Evolutionary conservation across 2,113 vertebrate genomes (phyloP), one percentile per base, ranked within the genome.

Genomic region (Pyrgilauda ruficollis): DNA sequence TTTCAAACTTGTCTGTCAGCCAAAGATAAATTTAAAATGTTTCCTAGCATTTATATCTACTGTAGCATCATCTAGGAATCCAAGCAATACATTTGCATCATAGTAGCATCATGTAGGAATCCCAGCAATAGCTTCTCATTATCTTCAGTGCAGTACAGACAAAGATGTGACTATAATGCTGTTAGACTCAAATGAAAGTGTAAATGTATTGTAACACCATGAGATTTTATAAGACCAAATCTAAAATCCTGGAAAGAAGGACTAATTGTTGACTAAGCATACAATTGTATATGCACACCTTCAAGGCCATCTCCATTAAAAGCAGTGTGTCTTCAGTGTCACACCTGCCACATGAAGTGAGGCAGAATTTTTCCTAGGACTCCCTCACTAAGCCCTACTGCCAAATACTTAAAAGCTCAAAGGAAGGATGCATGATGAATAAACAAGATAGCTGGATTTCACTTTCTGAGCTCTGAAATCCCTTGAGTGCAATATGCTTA

Each of bases 1-100:
- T 95, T 96, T 87, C 77, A 89, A 92, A 56, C n/a, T 19, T 58
- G 58, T 80, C 68, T 93, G 68, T 84, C 80, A 94, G 61, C 39
- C 53, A 84, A 84, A 92, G 80, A 84, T 78, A 78, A 75, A 92
- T 81, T 92, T 74, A 23, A 86, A 85, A 81, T 47, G 21, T 37
- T 35, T 88, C 74, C 90, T 78, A 83, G 27, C 53, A 68, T 84
- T 92, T 84, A 26, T 78, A 93, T 77, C 64, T 92, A 24, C 35
- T 81, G 59, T 52, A 75, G 80, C 23, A 89, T 67, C 47, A 68
- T 75, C 77, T 84, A 89, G 84, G 76, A 92, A 89, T 59, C 28
- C 62, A 44, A 81, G 44, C 19, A 90, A 59, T 89, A 47, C 39
- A 78, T 84, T 89, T 9, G 3, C 73, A 66, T 86, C 94, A 75